Base-by-base conservation (phyloP, 2,113 vertebrate species). In the Zosterops lateralis region DNA sequence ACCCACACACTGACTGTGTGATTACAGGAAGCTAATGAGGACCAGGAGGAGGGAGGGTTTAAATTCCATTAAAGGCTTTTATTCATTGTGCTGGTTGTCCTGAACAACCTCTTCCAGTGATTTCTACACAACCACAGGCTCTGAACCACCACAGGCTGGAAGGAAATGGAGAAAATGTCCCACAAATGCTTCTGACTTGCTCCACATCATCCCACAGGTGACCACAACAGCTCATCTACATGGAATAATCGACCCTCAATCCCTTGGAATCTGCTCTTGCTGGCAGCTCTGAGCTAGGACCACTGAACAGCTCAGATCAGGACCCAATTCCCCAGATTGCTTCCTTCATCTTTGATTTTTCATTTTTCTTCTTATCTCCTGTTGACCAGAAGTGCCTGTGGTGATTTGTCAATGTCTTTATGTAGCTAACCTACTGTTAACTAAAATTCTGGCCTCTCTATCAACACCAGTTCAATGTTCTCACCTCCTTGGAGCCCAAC, bases 21-120 rank as follows among this genome's bases (percentile, higher is more conserved):
- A 65, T 95, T 74, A 62, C 65, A 71, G 36, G 82, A 81, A 90
- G 57, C 28, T 95, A 90, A 94, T 25, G 68, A 90, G 72, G 54
- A 87, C 1, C 17, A 80, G 47, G 67, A 92, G 31, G 64, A 73
- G 28, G 32, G 17, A 53, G 48, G 84, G 60, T 36, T 92, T 93
- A 81, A 87, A 87, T 70, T 64, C 65, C 60, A 72, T 53, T 62
- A 86, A 77, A 90, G 81, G 47, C 32, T 76, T 36, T 84, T 32
- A 21, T 8, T 73, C 64, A 28, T 24, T 51, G 53, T 17, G 34
- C 44, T 74, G 58, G 8, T 24, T 65, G 68, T 74, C 36, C 74
- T 72, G 48, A 87, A 45, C 21, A 48, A 65, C 7, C 6, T 72
- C 62, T 89, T n/a, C 26, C 36, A 53, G 61, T 34, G 48, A 67